Evolutionary conservation across 64 coral and sea anemone species (phyloP).

Genomic region (Pachyseris speciosa): DNA sequence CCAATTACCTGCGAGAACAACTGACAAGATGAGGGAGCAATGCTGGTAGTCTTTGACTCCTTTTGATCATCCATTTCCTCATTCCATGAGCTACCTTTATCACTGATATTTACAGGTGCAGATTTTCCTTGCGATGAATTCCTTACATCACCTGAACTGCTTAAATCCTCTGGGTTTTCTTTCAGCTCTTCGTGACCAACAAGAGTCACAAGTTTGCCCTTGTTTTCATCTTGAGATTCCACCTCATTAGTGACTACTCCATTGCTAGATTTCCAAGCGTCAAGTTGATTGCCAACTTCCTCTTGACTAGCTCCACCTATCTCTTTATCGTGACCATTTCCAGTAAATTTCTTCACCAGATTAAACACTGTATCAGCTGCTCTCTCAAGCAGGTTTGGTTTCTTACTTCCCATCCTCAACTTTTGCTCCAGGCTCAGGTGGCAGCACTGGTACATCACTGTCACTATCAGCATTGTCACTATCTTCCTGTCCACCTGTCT

Average conservation of each 20-base stretch:
- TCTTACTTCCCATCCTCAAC: conserved; percentile 49
- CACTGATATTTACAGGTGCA: not conserved
- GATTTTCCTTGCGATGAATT: not conserved
- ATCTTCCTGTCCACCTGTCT: conserved; percentile 84
- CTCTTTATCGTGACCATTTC: conserved; percentile 68
- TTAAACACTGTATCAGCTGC: conserved; percentile 90
- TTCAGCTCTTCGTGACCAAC: conserved; percentile 67
- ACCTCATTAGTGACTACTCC: not conserved
- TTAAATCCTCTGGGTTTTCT: conserved; percentile 1
- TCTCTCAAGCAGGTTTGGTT: conserved; percentile 75
- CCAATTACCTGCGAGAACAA: conserved; percentile 59
- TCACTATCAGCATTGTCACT: conserved; percentile 62
- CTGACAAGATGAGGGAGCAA: conserved; percentile 34
- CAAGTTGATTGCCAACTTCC: not conserved
- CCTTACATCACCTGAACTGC: not conserved
- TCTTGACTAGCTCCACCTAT: not conserved
- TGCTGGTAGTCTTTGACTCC: conserved; percentile 21
- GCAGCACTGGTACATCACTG: conserved; percentile 77
- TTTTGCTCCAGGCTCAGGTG: conserved; percentile 69
- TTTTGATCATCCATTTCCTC: not conserved
- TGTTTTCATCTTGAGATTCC: conserved; percentile 21
- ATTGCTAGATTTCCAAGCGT: not conserved
- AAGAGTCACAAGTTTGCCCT: conserved; percentile 78
- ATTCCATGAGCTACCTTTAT: not conserved
- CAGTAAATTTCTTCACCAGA: conserved; percentile 80